Conservation (phyloP, 2,113 vertebrate species). For the Alethe castanea region DNA sequence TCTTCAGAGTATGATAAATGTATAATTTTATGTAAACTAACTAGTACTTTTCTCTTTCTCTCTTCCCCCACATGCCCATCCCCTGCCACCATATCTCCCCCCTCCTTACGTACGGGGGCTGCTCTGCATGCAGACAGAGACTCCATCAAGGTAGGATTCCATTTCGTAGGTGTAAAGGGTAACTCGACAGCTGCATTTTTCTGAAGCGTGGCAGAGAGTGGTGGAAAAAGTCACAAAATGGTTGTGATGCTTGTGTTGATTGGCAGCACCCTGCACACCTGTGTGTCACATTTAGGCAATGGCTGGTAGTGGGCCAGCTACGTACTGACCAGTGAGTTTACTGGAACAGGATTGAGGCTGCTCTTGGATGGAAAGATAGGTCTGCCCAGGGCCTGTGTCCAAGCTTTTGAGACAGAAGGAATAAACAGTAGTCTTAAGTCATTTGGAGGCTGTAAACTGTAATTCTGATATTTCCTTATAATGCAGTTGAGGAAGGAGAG, state of each 20-base stretch:
- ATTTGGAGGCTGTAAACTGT: not conserved
- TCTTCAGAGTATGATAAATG: slow-evolving; percentile 18
- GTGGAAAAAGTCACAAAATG: not conserved
- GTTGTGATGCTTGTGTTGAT: not conserved
- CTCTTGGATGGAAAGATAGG: not conserved
- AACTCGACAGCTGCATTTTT: not conserved
- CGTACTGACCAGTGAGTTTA: fast-evolving
- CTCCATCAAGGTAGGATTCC: slow-evolving; percentile 84
- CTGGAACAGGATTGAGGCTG: not conserved
- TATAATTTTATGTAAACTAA: slow-evolving; percentile 69
- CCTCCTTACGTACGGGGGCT: not conserved
- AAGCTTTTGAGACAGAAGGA: not conserved
- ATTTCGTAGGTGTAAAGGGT: not conserved
- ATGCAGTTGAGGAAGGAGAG: not conserved
- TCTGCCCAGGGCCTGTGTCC: not conserved
- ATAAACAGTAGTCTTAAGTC: not conserved
- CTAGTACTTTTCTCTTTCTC: slow-evolving; percentile 50
- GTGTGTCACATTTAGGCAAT: not conserved
- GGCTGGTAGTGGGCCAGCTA: not conserved
- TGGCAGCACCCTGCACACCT: not conserved
- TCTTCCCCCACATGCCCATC: not conserved
- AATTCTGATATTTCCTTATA: not conserved
- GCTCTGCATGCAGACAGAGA: slow-evolving; percentile 79
- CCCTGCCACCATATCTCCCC: not conserved
- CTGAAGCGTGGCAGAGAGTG: not conserved